Conservation (phyloP, 2,113 vertebrate species). For the Ahaetulla prasina region DNA sequence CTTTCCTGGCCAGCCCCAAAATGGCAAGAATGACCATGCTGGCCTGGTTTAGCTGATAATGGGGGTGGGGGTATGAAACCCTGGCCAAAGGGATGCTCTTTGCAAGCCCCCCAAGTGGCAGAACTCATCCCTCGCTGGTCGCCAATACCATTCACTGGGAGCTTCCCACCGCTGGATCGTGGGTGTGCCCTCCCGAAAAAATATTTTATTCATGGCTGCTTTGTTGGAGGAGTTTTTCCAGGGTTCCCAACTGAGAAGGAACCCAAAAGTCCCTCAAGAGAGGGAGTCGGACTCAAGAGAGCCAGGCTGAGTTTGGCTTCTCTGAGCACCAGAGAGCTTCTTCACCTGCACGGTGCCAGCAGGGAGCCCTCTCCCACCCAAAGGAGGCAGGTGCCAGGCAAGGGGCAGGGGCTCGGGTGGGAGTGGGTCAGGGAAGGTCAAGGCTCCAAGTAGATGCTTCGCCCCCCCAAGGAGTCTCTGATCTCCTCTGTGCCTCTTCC, state of each 20-base stretch:
- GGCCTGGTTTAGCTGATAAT: not conserved
- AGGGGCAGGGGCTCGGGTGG: not conserved
- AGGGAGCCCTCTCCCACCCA: not conserved
- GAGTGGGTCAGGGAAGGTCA: not conserved
- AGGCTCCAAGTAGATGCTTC: not conserved
- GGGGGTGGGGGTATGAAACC: not conserved
- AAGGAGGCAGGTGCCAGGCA: not conserved
- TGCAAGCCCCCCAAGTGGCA: not conserved
- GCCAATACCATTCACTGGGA: not conserved
- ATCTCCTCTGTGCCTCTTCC: not conserved
- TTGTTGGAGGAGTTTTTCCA: not conserved
- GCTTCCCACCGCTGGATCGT: accelerated
- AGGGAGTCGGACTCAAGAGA: not conserved
- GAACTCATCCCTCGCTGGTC: not conserved
- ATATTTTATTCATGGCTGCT: not conserved
- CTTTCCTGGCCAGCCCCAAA: not conserved
- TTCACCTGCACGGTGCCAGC: not conserved
- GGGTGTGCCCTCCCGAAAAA: not conserved
- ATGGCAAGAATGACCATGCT: not conserved
- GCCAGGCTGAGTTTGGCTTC: not conserved
- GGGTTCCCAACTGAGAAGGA: not conserved
- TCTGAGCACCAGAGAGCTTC: not conserved
- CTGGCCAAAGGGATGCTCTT: not conserved
- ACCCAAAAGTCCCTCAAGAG: not conserved
- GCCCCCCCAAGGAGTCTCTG: not conserved